phyloP scores from a whole-genome alignment of 2,797 vertebrate species.

The Periophthalmus magnuspinnatus region DNA sequence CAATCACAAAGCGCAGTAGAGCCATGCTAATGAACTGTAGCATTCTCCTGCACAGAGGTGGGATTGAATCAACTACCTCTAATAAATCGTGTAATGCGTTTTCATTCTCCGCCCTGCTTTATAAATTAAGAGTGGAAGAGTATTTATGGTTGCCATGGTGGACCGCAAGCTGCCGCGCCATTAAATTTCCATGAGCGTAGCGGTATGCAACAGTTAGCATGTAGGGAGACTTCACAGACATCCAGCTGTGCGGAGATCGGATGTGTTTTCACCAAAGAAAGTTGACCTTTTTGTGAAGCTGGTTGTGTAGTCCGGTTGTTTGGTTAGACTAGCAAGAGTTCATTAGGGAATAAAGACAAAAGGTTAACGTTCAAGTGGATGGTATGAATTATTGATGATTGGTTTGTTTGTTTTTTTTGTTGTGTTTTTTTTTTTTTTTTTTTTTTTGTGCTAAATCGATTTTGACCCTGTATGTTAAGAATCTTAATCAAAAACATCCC shows the following conservation, averaged over 20 bases:
- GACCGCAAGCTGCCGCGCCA: slow-evolving; percentile 16
- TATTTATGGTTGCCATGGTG: slow-evolving; percentile 13
- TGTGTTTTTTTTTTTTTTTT: too few species aligned
- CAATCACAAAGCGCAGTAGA: slow-evolving; percentile 5
- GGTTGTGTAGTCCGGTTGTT: background rate
- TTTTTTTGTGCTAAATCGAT: background rate
- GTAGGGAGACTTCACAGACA: slow-evolving; percentile 14
- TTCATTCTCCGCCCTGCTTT: slow-evolving; percentile 33
- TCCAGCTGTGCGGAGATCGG: slow-evolving; percentile 11
- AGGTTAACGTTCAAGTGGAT: background rate
- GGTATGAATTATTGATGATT: background rate
- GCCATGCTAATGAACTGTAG: slow-evolving; percentile 24
- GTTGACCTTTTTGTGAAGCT: slow-evolving; percentile 9
- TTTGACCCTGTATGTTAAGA: background rate
- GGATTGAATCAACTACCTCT: slow-evolving; percentile 22
- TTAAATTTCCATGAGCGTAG: slow-evolving; percentile 31
- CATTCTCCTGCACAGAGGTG: slow-evolving; percentile 12
- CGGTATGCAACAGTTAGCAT: slow-evolving; percentile 10
- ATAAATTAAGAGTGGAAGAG: slow-evolving; percentile 18
- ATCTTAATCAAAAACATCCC: background rate
- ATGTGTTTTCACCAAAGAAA: slow-evolving; percentile 2
- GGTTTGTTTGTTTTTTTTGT: background rate
- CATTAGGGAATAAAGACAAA: background rate
- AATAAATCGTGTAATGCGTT: slow-evolving; percentile 37
- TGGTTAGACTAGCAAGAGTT: background rate